Percentiles rank a stretch among this genome's conserved stretches.
phyloP scores from a whole-genome alignment of 2,888 invertebrate genomes.

The Hypomecis punctinalis region DNA sequence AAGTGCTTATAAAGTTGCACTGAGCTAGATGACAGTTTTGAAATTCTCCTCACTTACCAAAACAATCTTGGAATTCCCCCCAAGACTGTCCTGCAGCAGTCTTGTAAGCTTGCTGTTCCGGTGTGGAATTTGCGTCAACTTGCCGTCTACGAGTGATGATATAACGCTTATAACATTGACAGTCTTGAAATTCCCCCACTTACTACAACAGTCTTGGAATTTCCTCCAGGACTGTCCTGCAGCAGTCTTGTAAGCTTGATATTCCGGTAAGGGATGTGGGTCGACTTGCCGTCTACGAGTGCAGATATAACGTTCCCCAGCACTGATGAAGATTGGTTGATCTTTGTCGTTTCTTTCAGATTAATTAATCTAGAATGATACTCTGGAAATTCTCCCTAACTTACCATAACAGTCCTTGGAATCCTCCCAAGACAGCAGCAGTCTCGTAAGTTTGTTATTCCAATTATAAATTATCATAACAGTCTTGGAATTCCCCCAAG shows the following conservation, averaged over 20 bases:
- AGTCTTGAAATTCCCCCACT: too few relatives aligned
- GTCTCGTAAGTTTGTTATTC: too few relatives aligned
- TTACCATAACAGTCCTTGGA: too few relatives aligned
- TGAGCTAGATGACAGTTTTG: too few relatives aligned
- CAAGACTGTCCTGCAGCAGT: slow-evolving; percentile 97
- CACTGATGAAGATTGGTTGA: slow-evolving; percentile 98
- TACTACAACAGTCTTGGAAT: slow-evolving; percentile 91
- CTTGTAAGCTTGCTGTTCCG: slow-evolving; percentile 98
- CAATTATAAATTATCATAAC: too few relatives aligned
- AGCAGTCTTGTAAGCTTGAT: slow-evolving; percentile 97
- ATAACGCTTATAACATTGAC: too few relatives aligned
- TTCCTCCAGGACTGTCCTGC: slow-evolving; percentile 98
- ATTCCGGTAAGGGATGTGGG: slow-evolving; percentile 99
- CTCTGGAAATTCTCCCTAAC: too few relatives aligned
- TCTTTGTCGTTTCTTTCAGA: slow-evolving; percentile 98
- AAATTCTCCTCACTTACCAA: slow-evolving; percentile 21
- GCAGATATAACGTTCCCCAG: slow-evolving; percentile 99
- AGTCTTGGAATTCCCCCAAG: too few relatives aligned
- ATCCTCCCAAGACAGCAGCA: too few relatives aligned
- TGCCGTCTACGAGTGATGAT: slow-evolving; percentile 98
- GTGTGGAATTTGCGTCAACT: slow-evolving; percentile 98
- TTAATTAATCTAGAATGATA: too few relatives aligned
- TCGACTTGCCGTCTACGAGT: slow-evolving; percentile 97
- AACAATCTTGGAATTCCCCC: slow-evolving; percentile 96
- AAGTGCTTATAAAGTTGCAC: too few relatives aligned